Percentiles rank a stretch among this genome's conserved stretches.
Conservation (phyloP, 2,797 vertebrate genomes). For the Heteromormyrus szaboi region DNA sequence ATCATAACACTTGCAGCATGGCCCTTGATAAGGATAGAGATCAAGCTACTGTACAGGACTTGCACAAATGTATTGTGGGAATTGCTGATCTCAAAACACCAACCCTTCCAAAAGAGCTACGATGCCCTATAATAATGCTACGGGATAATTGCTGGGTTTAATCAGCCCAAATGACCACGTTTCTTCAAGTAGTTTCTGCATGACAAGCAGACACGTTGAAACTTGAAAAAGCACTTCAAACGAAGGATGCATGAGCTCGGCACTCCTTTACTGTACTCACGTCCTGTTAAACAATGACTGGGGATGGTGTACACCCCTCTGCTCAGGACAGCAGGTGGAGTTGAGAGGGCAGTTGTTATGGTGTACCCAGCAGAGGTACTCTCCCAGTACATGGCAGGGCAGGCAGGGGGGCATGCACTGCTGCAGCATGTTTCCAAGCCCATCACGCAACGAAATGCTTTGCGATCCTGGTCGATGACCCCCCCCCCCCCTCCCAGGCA, state of each 20-base stretch:
- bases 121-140: not conserved
- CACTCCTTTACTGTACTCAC: conserved; percentile 38
- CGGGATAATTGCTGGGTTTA: conserved; percentile 27
- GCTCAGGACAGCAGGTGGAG: not conserved
- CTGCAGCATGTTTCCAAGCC: not conserved
- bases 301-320: not conserved
- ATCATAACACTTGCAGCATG: not conserved
- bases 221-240: conserved; percentile 47
- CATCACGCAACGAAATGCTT: not conserved
- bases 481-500: not conserved
- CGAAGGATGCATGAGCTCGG: conserved; percentile 46
- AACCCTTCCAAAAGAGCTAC: not conserved
- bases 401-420: not conserved
- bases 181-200: conserved; percentile 29
- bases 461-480: not conserved
- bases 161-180: conserved; percentile 29
- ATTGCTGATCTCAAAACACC: not conserved
- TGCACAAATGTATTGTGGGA: conserved; percentile 6
- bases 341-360: not conserved
- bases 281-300: not conserved
- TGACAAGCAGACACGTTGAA: conserved; percentile 52
- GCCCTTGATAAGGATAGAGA: not conserved
- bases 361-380: not conserved
- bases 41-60: not conserved
- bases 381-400: not conserved